These are phyloP conservation scores for Xiphydria camelus DNA, from an alignment of 2,888 invertebrate species.

Conservation along the genomic window DNA sequence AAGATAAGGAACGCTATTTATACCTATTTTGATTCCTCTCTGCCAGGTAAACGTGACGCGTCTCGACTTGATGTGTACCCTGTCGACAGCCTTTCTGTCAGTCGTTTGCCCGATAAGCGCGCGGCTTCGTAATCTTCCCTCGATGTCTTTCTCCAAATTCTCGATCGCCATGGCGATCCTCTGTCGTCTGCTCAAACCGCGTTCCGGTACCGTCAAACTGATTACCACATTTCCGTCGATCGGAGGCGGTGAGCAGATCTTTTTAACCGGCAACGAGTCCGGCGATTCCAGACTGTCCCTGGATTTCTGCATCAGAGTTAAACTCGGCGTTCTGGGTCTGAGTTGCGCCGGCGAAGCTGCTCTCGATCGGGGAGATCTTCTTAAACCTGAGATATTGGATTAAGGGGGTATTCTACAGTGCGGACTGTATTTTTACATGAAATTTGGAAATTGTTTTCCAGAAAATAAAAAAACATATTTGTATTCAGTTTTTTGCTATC, in stretches of 20 bases:
- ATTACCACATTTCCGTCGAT: conserved; percentile 29
- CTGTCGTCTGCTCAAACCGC: conserved; percentile 35
- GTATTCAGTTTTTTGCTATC: neutral
- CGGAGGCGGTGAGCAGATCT: conserved; percentile 21
- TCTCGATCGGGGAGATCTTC: conserved; percentile 40
- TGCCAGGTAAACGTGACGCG: conserved; percentile 93
- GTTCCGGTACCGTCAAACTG: conserved; percentile 28
- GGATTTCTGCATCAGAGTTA: conserved; percentile 30
- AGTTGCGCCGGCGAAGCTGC: conserved; percentile 41
- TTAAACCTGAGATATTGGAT: conserved; percentile 20
- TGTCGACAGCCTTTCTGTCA: conserved; percentile 61
- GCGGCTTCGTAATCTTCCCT: conserved; percentile 63
- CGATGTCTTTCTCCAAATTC: conserved; percentile 67
- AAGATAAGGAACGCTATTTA: neutral
- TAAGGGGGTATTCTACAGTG: no score
- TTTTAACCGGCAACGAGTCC: conserved; percentile 14
- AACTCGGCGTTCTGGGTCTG: conserved; percentile 35
- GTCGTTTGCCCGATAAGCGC: conserved; percentile 69
- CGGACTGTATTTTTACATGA: no score
- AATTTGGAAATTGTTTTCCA: no score
- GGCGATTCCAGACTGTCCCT: conserved; percentile 35
- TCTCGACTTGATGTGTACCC: conserved; percentile 73
- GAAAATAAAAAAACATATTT: neutral
- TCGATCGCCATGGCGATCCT: conserved; percentile 61
- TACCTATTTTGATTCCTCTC: conserved; percentile 81